Conservation (phyloP, 64 coral and sea anemone genomes). For the Pachyseris speciosa region DNA sequence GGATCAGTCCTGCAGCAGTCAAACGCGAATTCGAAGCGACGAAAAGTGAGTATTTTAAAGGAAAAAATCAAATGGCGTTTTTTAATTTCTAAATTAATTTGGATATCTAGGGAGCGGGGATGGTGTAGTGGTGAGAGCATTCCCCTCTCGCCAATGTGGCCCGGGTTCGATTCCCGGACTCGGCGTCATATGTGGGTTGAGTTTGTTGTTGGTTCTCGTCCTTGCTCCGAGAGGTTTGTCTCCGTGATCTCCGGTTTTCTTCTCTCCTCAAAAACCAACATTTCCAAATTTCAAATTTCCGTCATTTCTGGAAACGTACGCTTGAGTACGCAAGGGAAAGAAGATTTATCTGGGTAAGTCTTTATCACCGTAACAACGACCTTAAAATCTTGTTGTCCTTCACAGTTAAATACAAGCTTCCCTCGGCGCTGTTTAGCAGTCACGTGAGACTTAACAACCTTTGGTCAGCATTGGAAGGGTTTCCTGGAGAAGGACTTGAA, state of each 20-base stretch:
- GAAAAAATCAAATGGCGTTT: neutral
- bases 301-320: too few relatives aligned
- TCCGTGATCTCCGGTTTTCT: too few relatives aligned
- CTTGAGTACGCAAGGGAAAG: too few relatives aligned
- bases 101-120: too few relatives aligned
- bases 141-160: too few relatives aligned
- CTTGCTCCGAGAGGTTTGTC: too few relatives aligned
- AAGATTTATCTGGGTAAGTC: neutral
- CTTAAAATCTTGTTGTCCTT: neutral
- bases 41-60: slow-evolving; percentile 63
- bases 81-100: too few relatives aligned
- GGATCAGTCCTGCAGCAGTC: slow-evolving; percentile 98
- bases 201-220: too few relatives aligned
- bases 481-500: slow-evolving; percentile 82
- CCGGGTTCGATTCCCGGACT: too few relatives aligned
- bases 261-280: too few relatives aligned
- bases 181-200: too few relatives aligned
- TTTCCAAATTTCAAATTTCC: neutral
- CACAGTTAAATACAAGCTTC: slow-evolving; percentile 93
- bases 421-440: slow-evolving; percentile 87
- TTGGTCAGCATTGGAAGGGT: slow-evolving; percentile 76
- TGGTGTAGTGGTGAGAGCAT: too few relatives aligned
- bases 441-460: slow-evolving; percentile 67
- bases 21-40: slow-evolving; percentile 98
- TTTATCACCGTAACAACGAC: neutral